These are phyloP conservation scores for Cossypha niveicapilla DNA, from an alignment of 2,797 vertebrate species.

Conservation along the genomic window DNA sequence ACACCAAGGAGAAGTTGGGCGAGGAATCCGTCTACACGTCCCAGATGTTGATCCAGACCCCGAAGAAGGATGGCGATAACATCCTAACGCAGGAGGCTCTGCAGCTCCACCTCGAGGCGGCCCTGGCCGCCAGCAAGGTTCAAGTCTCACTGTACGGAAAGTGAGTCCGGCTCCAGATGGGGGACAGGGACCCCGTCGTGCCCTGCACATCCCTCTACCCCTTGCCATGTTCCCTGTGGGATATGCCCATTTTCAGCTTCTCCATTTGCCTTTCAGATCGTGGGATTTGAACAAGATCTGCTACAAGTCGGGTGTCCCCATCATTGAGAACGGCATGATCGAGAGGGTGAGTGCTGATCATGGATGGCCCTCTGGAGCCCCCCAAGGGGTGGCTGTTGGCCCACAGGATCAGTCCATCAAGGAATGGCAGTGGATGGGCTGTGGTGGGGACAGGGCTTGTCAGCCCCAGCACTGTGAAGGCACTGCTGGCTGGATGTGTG, in stretches of 20 bases:
- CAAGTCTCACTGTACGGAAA: conserved; percentile 97
- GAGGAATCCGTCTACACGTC: conserved; percentile 94
- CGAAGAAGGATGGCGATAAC: conserved; percentile 85
- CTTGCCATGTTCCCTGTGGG: accelerated
- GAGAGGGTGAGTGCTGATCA: conserved; percentile 82
- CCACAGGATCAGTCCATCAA: too few species aligned
- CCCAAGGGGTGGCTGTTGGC: not conserved
- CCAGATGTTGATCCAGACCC: conserved; percentile 97
- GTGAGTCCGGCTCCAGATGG: conserved; percentile 77
- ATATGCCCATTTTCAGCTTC: not conserved
- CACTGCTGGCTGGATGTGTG: not conserved
- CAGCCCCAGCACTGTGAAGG: not conserved
- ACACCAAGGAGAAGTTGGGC: conserved; percentile 96
- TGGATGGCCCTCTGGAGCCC: accelerated
- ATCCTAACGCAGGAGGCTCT: conserved; percentile 91
- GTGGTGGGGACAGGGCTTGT: not conserved
- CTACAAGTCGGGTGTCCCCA: conserved; percentile 96
- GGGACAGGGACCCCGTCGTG: accelerated
- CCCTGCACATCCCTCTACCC: not conserved
- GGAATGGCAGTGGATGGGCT: not conserved
- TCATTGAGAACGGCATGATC: conserved; percentile 98
- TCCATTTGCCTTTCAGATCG: conserved; percentile 76
- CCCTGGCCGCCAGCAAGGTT: conserved; percentile 92
- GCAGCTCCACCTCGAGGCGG: conserved; percentile 90
- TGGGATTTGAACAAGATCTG: conserved; percentile 99